These are phyloP conservation scores for Pseudococcus jackbeardsleyi DNA, from an alignment of 2,888 invertebrate genomes.

Conservation along the genomic window DNA sequence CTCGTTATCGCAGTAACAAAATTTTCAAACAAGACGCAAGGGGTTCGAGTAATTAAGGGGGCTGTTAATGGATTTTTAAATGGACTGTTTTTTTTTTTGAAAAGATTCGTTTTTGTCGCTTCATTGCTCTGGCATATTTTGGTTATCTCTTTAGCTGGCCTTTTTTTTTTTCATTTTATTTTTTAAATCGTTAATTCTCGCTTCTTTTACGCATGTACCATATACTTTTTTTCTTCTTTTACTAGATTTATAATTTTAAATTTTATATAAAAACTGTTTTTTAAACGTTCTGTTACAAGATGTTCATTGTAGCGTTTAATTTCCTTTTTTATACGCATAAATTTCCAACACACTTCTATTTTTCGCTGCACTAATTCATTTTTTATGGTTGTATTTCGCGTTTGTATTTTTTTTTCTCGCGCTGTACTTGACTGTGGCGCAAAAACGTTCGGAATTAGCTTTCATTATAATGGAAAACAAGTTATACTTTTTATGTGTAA, in stretches of 20 bases:
- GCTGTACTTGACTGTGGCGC: neutral
- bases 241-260: constrained; percentile 63
- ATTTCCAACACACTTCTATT: constrained; percentile 33
- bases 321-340: constrained; percentile 26
- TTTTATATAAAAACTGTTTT: constrained; percentile 56
- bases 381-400: constrained; percentile 11
- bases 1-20: constrained; percentile 62
- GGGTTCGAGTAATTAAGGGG: constrained; percentile 61
- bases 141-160: constrained; percentile 67
- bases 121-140: constrained; percentile 65
- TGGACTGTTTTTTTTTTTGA: constrained; percentile 58
- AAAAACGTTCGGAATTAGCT: constrained; percentile 7
- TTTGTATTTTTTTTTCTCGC: neutral
- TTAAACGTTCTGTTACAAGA: constrained; percentile 54
- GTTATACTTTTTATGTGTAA: neutral
- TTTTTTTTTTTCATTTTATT: constrained; percentile 64
- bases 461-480: neutral
- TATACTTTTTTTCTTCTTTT: constrained; percentile 65
- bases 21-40: constrained; percentile 48
- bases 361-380: constrained; percentile 39
- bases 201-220: constrained; percentile 57
- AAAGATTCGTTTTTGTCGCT: constrained; percentile 66
- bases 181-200: constrained; percentile 67
- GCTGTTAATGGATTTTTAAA: constrained; percentile 65
- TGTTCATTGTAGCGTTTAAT: constrained; percentile 57